A percentile compares a stretch with the other conserved stretches of the same genome.
These are phyloP conservation scores for Podarcis siculus DNA, from an alignment of 2,797 vertebrate genomes.

Conservation along the genomic window DNA sequence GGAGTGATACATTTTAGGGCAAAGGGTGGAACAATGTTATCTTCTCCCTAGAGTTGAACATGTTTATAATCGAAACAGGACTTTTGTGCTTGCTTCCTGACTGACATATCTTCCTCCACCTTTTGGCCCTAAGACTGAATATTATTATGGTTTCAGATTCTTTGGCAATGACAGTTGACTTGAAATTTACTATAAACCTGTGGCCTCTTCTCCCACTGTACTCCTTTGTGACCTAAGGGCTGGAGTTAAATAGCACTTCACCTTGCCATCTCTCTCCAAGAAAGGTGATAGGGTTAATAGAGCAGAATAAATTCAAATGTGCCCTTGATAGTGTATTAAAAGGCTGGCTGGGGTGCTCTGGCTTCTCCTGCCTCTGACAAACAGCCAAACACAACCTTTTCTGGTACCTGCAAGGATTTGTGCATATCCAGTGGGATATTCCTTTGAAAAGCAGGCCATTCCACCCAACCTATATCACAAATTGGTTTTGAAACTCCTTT, in stretches of 20 bases:
- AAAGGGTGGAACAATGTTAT: background rate
- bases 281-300: background rate
- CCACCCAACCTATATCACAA: background rate
- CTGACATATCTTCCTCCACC: background rate
- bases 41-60: background rate
- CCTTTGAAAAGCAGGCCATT: background rate
- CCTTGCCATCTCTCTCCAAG: background rate
- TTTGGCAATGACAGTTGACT: background rate
- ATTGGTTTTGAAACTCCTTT: background rate
- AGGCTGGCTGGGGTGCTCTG: background rate
- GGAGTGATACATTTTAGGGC: background rate
- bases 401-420: background rate
- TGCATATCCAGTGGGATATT: background rate
- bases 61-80: constrained; percentile 1
- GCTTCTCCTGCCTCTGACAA: background rate
- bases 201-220: background rate
- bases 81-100: background rate
- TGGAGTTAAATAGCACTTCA: constrained; percentile 1
- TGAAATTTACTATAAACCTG: background rate
- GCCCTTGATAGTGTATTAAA: background rate
- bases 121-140: background rate
- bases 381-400: background rate
- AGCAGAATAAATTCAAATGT: background rate
- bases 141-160: background rate
- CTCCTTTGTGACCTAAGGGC: background rate